These are phyloP conservation scores for Cyclophora punctaria DNA, from an alignment of 2,888 invertebrate genomes.

Conservation along the genomic window DNA sequence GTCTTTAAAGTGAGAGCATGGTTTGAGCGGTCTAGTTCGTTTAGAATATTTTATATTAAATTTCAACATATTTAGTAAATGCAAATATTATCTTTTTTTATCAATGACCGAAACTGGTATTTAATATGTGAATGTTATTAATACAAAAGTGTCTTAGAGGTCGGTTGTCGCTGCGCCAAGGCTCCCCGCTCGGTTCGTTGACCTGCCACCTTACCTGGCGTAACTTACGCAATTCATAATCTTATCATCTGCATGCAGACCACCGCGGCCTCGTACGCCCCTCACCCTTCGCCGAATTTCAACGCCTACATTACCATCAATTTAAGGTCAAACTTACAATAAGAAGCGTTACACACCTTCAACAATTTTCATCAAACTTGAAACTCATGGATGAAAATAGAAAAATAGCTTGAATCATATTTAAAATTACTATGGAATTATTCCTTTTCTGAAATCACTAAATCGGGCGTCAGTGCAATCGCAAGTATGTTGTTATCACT, in stretches of 20 bases:
- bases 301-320: conserved; percentile 32
- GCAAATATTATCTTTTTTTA: no score
- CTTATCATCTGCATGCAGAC: conserved; percentile 70
- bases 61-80: no score
- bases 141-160: conserved; percentile 51
- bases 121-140: conserved; percentile 26
- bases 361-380: conserved; percentile 1
- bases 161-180: conserved; percentile 60
- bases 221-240: conserved; percentile 71
- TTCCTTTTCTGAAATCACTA: no score
- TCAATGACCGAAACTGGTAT: no score
- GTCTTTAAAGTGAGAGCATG: no score
- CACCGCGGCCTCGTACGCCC: conserved; percentile 53
- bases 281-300: conserved; percentile 59
- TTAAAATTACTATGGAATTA: no score
- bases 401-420: neutral
- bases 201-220: conserved; percentile 71
- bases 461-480: no score
- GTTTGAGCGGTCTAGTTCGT: no score
- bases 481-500: no score
- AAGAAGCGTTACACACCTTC: conserved; percentile 2
- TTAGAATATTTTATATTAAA: no score
- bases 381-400: conserved; percentile 10
- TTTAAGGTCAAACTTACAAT: conserved; percentile 1
- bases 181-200: conserved; percentile 62